Base-by-base conservation (phyloP, 2,888 invertebrate species). In the Drosophila subsilvestris region DNA sequence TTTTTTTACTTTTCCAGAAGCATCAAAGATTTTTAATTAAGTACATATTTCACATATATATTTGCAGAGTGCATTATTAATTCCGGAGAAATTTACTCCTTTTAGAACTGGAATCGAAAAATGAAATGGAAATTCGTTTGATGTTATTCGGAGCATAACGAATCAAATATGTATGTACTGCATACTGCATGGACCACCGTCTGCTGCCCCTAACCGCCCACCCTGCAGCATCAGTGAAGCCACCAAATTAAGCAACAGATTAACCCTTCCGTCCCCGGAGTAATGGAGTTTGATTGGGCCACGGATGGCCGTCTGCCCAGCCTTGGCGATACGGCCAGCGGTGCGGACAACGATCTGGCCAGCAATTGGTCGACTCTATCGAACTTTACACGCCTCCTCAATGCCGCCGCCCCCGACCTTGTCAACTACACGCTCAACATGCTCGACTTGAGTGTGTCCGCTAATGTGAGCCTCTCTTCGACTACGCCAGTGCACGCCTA, bases 391-490 rank as follows among this genome's bases (percentile, higher is more conserved):
- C 77, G 85, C 4, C 73, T 87, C 2, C 70, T 83, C 49, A 60
- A 69, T 1, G 63, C 73, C 47, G 61, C 71, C 10, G 76, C 67
- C 2, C 84, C 88, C 14, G 81, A 74, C 6, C 67, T 84, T n/a
- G 76, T 75, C 67, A 86, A 88, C 72, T 87, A 80, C 37, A 78
- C 86, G 7, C 56, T 88, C 9, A 87, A 82, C 17, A 59, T 86
- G 47, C 54, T 88, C 12, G 84, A 84, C 14, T 59, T 70, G 20
- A 77, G 88, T 8, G 48, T 88, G 7, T 63, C 62, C 1, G 43
- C 55, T 29, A 74, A 53, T 17, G 14, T 37, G 7, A 56, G 49
- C n/a, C 59, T 54, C 1, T 45, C 60, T 5, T 32, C 32, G 10
- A 18, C 63, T 14, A 50, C 68, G 14, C 61, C 67, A 18, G 43